A percentile compares a stretch with the other conserved stretches of the same genome.
These are phyloP conservation scores for Cetoscarus ocellatus DNA, from an alignment of 2,797 vertebrate species.

Conservation along the genomic window DNA sequence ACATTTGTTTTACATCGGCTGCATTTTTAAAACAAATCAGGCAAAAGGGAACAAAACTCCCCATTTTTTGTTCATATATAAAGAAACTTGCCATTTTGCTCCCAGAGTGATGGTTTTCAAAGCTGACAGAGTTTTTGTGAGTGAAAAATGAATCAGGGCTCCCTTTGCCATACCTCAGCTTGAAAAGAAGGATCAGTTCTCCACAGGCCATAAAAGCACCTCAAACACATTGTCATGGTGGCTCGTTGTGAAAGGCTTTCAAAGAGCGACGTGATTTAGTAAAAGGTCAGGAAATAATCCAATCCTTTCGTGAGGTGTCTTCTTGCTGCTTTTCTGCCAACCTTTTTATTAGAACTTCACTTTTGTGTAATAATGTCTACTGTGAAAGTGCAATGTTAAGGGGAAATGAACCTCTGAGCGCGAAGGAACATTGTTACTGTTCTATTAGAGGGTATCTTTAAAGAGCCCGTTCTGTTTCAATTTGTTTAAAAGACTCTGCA, in stretches of 20 bases:
- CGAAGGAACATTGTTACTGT: conserved; percentile 7
- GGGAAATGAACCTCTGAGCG: conserved; percentile 31
- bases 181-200: conserved; percentile 42
- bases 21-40: conserved; percentile 5
- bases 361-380: conserved; percentile 47
- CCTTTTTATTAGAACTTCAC: conserved; percentile 35
- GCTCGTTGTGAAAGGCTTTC: conserved; percentile 52
- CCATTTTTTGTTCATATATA: background rate
- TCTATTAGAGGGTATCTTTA: background rate
- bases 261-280: conserved; percentile 52
- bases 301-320: conserved; percentile 52
- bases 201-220: conserved; percentile 43
- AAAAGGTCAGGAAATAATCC: conserved; percentile 69
- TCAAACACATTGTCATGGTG: conserved; percentile 53
- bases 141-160: conserved; percentile 14
- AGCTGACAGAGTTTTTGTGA: conserved; percentile 10
- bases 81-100: conserved; percentile 10
- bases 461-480: background rate
- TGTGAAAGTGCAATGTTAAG: conserved; percentile 30
- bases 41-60: conserved; percentile 4
- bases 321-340: conserved; percentile 22
- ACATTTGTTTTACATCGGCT: conserved; percentile 20
- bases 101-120: conserved; percentile 9
- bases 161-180: conserved; percentile 22
- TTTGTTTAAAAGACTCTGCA: background rate